These are phyloP conservation scores for Chaetoderma sp. DNA, from an alignment of 2,888 invertebrate species.

Conservation along the genomic window DNA sequence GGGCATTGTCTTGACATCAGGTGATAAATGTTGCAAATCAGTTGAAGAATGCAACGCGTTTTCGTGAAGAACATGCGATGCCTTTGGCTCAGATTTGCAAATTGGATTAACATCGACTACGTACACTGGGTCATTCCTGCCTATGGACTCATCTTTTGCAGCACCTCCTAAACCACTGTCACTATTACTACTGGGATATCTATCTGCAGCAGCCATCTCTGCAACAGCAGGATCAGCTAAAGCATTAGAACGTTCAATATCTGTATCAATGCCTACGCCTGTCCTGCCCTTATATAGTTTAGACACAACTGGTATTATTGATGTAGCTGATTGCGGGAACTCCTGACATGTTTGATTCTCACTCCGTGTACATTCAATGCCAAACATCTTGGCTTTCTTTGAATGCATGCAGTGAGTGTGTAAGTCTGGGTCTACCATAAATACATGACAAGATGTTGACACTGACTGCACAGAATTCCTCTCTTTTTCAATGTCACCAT, in stretches of 20 bases:
- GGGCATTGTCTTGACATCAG: conserved; percentile 36
- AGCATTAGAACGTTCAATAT: conserved; percentile 56
- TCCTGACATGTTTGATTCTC: conserved; percentile 79
- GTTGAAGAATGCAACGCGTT: conserved; percentile 1
- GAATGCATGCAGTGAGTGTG: conserved; percentile 85
- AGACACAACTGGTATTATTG: conserved; percentile 74
- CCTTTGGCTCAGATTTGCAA: background rate
- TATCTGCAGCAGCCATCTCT: conserved; percentile 31
- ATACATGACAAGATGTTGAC: conserved; percentile 97
- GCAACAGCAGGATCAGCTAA: conserved; percentile 47
- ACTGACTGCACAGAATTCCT: too few relatives aligned
- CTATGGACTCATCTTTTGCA: conserved; percentile 67
- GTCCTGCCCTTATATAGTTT: conserved; percentile 71
- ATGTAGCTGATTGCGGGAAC: conserved; percentile 87
- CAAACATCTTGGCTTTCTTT: conserved; percentile 85
- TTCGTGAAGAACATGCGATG: background rate
- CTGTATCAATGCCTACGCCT: conserved; percentile 53
- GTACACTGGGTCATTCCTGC: conserved; percentile 31
- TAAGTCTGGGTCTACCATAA: conserved; percentile 90
- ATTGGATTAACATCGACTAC: background rate
- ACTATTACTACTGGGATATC: conserved; percentile 82
- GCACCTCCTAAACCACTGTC: conserved; percentile 93
- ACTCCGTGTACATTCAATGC: conserved; percentile 79
- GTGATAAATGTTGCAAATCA: conserved; percentile 42
- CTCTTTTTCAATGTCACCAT: conserved; percentile 42